A percentile compares a stretch with the other conserved stretches of the same genome.
Conservation (phyloP, 2,888 invertebrate genomes). For the Tromatobia lineatoria region DNA sequence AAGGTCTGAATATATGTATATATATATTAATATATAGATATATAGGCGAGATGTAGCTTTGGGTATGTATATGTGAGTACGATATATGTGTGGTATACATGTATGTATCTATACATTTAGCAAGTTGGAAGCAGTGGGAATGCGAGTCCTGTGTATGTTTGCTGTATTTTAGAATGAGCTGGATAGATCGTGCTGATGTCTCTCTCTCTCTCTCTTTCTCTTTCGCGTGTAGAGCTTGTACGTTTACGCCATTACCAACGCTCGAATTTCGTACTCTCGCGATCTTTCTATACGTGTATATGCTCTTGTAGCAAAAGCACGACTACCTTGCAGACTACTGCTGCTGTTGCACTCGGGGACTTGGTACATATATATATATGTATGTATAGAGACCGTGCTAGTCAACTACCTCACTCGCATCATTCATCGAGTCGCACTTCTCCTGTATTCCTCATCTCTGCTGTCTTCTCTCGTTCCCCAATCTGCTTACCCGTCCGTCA, state of each 20-base stretch:
- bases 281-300: constrained; percentile 37
- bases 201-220: constrained; percentile 28
- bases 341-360: constrained; percentile 31
- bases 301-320: constrained; percentile 25
- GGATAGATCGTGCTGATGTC: constrained; percentile 76
- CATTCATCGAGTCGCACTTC: constrained; percentile 32
- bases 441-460: constrained; percentile 18
- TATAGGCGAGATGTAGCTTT: not conserved
- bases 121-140: constrained; percentile 33
- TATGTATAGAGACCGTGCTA: constrained; percentile 30
- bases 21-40: constrained; percentile 20
- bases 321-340: constrained; percentile 27
- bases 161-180: constrained; percentile 80
- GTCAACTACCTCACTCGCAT: constrained; percentile 46
- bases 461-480: constrained; percentile 5
- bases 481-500: constrained; percentile 41
- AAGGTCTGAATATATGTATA: constrained; percentile 31
- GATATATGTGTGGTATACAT: constrained; percentile 25
- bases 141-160: constrained; percentile 67
- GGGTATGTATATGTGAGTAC: constrained; percentile 25
- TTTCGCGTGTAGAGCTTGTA: constrained; percentile 59
- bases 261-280: constrained; percentile 76
- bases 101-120: constrained; percentile 10
- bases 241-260: constrained; percentile 80
- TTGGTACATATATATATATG: too few relatives aligned